A percentile compares a stretch with the other conserved stretches of the same genome.
phyloP scores from a whole-genome alignment of 2,888 invertebrate species.

The Tiliacea aurago region DNA sequence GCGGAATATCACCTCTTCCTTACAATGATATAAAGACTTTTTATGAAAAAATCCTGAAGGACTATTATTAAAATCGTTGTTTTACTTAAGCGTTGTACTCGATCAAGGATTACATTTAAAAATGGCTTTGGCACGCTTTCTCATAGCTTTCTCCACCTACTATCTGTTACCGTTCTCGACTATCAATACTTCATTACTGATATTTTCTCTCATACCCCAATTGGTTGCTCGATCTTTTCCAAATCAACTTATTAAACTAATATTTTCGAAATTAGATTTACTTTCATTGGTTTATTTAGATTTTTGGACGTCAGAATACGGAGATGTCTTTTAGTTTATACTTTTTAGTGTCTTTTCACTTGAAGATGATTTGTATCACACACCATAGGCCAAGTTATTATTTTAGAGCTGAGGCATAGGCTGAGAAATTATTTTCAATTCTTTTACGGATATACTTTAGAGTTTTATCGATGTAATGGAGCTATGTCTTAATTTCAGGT shows the following conservation, averaged over 20 bases:
- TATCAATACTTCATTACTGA: constrained; percentile 55
- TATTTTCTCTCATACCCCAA: constrained; percentile 64
- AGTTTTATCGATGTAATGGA: neutral
- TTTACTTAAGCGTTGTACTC: constrained; percentile 17
- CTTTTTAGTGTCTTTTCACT: neutral
- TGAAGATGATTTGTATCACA: constrained; percentile 44
- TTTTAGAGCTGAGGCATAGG: neutral
- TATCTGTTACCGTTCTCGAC: constrained; percentile 48
- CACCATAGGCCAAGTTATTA: neutral
- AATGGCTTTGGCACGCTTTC: constrained; percentile 81
- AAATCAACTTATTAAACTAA: constrained; percentile 63
- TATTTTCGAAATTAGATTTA: constrained; percentile 38
- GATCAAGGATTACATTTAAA: constrained; percentile 52
- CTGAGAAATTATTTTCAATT: no score
- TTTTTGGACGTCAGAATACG: constrained; percentile 22
- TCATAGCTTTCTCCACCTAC: constrained; percentile 72
- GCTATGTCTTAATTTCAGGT: neutral
- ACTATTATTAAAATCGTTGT: neutral
- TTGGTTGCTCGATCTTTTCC: constrained; percentile 67
- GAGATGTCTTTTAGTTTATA: constrained; percentile 4
- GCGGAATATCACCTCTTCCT: neutral
- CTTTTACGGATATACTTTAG: neutral
- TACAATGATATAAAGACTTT: neutral
- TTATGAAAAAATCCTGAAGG: no score
- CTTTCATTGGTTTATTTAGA: constrained; percentile 35